A percentile compares a stretch with the other conserved stretches of the same genome.
Evolutionary conservation across 2,888 invertebrate species (phyloP).

Genomic region (Cyrtodaria siliqua): DNA sequence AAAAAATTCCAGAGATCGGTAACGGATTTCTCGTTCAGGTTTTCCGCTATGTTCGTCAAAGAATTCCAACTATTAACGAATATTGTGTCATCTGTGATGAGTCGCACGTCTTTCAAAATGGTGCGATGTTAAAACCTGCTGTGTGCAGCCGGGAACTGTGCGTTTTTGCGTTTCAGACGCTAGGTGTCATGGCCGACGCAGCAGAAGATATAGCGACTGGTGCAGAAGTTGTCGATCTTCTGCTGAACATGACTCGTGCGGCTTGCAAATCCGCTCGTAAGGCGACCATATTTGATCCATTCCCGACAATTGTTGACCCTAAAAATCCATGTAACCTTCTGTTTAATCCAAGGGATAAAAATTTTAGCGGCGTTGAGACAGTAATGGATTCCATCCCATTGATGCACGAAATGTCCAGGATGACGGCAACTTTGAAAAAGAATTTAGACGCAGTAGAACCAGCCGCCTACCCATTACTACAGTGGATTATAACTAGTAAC

Average conservation of each 20-base stretch:
- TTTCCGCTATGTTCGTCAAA: conserved; percentile 77
- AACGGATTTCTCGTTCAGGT: conserved; percentile 70
- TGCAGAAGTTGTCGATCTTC: conserved; percentile 82
- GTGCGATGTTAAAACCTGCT: conserved; percentile 83
- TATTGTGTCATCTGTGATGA: conserved; percentile 84
- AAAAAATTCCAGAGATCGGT: conserved; percentile 70
- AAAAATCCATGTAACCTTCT: conserved; percentile 70
- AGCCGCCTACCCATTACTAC: conserved; percentile 80
- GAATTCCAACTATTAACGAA: conserved; percentile 81
- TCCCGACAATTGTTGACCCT: conserved; percentile 82
- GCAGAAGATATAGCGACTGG: conserved; percentile 80
- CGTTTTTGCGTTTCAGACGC: conserved; percentile 82
- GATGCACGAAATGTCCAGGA: conserved; percentile 72
- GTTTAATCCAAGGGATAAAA: conserved; percentile 78
- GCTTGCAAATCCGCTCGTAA: conserved; percentile 75
- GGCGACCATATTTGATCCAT: conserved; percentile 80
- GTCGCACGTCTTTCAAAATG: conserved; percentile 82
- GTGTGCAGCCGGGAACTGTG: conserved; percentile 82
- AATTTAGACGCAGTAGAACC: conserved; percentile 69
- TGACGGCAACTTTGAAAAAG: conserved; percentile 68
- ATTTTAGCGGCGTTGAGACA: conserved; percentile 66
- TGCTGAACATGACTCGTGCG: conserved; percentile 80
- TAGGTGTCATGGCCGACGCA: conserved; percentile 83
- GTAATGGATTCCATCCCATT: conserved; percentile 69
- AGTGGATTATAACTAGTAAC: conserved; percentile 84